Evolutionary conservation across 2,888 invertebrate genomes (phyloP).

Genomic region (Chaitophorus viminalis): DNA sequence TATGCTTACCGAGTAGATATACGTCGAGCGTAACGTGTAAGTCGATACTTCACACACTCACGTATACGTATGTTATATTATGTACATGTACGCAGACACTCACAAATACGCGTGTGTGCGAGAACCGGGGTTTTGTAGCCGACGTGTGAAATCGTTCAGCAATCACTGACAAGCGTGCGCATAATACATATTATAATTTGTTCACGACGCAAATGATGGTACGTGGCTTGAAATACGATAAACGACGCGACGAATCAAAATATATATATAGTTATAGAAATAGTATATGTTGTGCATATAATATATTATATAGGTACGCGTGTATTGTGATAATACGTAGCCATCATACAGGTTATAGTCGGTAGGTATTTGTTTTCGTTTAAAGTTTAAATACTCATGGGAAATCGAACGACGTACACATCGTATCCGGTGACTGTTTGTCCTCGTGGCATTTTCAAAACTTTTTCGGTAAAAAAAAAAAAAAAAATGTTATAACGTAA

Average conservation of each 20-base stretch:
- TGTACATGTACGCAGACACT: too few relatives aligned
- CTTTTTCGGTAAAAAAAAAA: too few relatives aligned
- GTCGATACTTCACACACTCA: constrained; percentile 18
- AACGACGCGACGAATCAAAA: background rate
- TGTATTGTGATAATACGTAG: too few relatives aligned
- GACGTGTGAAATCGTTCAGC: background rate
- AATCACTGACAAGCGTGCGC: background rate
- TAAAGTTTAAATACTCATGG: too few relatives aligned
- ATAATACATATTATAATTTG: background rate
- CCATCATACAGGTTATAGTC: too few relatives aligned
- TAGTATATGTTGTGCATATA: too few relatives aligned
- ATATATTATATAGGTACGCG: too few relatives aligned
- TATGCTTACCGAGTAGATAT: background rate
- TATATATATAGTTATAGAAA: background rate
- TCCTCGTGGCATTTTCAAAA: too few relatives aligned
- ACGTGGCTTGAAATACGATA: background rate
- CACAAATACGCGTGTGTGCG: background rate
- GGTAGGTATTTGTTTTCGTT: too few relatives aligned
- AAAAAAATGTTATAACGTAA: too few relatives aligned
- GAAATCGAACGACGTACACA: too few relatives aligned
- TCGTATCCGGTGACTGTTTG: too few relatives aligned
- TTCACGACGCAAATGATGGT: background rate
- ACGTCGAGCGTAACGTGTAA: constrained; percentile 4
- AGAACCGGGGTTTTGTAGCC: background rate
- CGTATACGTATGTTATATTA: background rate